Evolutionary conservation across 2,113 vertebrate genomes (phyloP).

Genomic region (Cervus canadensis): DNA sequence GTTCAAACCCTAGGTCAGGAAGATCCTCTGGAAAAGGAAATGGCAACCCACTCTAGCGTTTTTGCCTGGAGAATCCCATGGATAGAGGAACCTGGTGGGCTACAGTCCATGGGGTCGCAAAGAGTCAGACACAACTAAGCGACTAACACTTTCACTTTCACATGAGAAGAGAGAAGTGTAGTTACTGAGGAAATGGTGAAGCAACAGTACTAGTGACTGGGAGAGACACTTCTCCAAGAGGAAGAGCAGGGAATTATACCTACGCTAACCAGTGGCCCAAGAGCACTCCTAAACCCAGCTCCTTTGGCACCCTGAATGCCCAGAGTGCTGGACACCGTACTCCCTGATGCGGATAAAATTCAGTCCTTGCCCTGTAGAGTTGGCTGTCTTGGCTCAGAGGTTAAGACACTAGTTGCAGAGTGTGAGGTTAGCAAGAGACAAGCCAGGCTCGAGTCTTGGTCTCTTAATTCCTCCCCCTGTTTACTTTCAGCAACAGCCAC

Average conservation of each 20-base stretch:
- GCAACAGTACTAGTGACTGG: too few species aligned
- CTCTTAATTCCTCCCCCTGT: background rate
- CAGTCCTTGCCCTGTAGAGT: background rate
- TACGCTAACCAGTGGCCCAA: background rate
- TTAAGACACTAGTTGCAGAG: background rate
- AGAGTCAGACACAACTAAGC: background rate
- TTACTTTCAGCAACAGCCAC: background rate
- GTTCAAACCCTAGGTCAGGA: background rate
- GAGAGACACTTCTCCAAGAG: background rate
- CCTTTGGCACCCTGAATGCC: background rate
- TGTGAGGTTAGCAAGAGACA: background rate
- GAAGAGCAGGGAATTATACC: background rate
- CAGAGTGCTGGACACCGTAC: fast-evolving
- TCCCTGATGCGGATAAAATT: background rate
- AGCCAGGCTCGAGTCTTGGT: background rate
- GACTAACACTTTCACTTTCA: background rate
- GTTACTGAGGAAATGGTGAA: background rate
- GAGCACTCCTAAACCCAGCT: background rate
- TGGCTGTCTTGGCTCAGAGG: background rate
- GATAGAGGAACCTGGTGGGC: background rate
- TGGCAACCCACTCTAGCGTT: background rate
- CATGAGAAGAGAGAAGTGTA: background rate
- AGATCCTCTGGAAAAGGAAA: background rate
- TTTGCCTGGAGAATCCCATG: background rate
- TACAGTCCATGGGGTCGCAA: background rate